Base-by-base conservation (phyloP, 1,140 invertebrate species). In the Rhagoletis zephyria region DNA sequence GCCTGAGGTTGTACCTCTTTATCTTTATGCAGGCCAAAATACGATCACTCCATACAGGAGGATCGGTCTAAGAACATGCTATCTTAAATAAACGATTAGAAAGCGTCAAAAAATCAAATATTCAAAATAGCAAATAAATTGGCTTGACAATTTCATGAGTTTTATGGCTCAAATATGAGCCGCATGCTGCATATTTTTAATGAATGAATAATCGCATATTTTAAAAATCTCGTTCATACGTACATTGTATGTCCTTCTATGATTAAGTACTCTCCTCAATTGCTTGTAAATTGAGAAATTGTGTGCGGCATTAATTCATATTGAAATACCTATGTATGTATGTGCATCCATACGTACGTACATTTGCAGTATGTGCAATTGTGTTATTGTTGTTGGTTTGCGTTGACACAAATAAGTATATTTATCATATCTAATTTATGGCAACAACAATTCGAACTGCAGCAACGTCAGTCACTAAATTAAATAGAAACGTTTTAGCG, bases 231-330 rank as follows among this genome's bases (percentile, higher is more conserved):
- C 51, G 70, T 77, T 12, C 42, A n/a, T 81, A 16, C 48, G 10
- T 4, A 59, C n/a, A 81, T 45, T 12, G 14, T 30, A 48, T 59
- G 48, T 81, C 74, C 48, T n/a, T 6, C n/a, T 81, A 51, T 81
- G 74, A 81, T 81, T 81, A 81, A 81, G 45, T 5, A n/a, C 74
- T 81, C 74, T 56, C 74, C 74, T 81, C 48, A 81, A 81, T 81
- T 56, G 48, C 48, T 56, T n/a, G 19, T 56, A 81, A 56, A 81
- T 81, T 56, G 74, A 81, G 16, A 59, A 81, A 59, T 59, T 81
- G 48, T 51, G 51, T 56, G 19, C 48, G 74, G 48, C 74, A 81
- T 81, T 81, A 81, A 81, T 81, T 81, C 74, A 81, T 56, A 56
- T 81, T 81, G 74, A 59, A 81, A 59, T 48, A 86, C 30, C 45